Percentiles rank a stretch among this genome's conserved stretches.
These are phyloP conservation scores for Agriopis leucophaearia DNA, from an alignment of 2,888 invertebrate species.

Conservation along the genomic window DNA sequence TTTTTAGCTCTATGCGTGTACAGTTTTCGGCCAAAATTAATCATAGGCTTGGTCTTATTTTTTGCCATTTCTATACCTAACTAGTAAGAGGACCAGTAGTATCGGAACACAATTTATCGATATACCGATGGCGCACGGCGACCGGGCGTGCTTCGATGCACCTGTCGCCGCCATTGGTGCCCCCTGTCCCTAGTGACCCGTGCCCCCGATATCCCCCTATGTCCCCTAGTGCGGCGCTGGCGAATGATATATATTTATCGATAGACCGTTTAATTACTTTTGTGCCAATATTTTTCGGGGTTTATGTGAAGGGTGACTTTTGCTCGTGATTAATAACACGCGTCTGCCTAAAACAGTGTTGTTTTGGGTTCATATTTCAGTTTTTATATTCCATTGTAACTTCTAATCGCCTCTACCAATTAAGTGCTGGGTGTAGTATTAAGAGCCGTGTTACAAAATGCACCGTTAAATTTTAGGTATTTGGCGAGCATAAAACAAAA, in stretches of 20 bases:
- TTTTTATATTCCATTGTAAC: too few relatives aligned
- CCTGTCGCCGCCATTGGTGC: conserved; percentile 64
- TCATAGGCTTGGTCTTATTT: background rate
- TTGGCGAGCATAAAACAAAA: too few relatives aligned
- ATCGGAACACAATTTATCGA: conserved; percentile 76
- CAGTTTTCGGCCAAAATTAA: background rate
- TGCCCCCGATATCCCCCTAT: conserved; percentile 17
- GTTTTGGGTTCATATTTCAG: too few relatives aligned
- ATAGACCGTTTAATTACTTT: conserved; percentile 50
- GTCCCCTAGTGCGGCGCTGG: conserved; percentile 43
- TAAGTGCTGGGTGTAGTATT: too few relatives aligned
- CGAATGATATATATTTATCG: conserved; percentile 58
- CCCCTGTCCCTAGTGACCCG: conserved; percentile 15
- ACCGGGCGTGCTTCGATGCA: conserved; percentile 62
- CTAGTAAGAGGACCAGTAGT: conserved; percentile 52
- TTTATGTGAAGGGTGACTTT: background rate
- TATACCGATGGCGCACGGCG: conserved; percentile 65
- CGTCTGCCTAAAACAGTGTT: too few relatives aligned
- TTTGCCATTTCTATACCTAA: conserved; percentile 51
- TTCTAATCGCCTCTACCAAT: too few relatives aligned
- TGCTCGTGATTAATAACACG: background rate
- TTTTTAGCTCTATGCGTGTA: background rate
- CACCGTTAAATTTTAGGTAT: too few relatives aligned
- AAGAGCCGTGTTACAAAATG: too few relatives aligned
- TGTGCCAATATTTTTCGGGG: conserved; percentile 22